These are phyloP conservation scores for Hydropotes inermis DNA, from an alignment of 2,113 vertebrate species.

Conservation along the genomic window DNA sequence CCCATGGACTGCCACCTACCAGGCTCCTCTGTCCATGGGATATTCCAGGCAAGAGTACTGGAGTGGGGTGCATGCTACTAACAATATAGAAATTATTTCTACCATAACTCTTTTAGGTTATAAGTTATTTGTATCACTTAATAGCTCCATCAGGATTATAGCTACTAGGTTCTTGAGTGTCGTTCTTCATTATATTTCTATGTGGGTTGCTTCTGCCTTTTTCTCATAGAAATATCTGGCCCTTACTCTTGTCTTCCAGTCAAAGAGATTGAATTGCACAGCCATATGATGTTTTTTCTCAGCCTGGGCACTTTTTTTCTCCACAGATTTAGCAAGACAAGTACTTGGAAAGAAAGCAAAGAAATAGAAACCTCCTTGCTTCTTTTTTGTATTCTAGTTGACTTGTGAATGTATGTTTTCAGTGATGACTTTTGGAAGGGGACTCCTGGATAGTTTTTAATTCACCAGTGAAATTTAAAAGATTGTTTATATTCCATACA, in stretches of 20 bases:
- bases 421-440: neutral
- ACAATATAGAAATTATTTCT: neutral
- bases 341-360: slow-evolving; percentile 24
- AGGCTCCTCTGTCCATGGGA: too few species aligned
- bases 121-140: slow-evolving; percentile 6
- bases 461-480: slow-evolving; percentile 15
- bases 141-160: neutral
- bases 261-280: neutral
- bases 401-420: slow-evolving; percentile 3
- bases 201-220: neutral
- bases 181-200: slow-evolving; percentile 14
- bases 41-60: too few species aligned
- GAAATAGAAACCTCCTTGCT: neutral
- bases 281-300: neutral
- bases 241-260: neutral
- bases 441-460: slow-evolving; percentile 33
- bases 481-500: neutral
- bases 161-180: neutral
- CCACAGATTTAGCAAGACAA: slow-evolving; percentile 11
- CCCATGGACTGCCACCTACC: too few species aligned
- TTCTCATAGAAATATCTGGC: neutral
- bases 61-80: neutral
- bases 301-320: neutral
- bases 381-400: slow-evolving; percentile 29
- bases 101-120: neutral